Evolutionary conservation across 2,797 vertebrate species (phyloP).

Genomic region (Myripristis murdjan): DNA sequence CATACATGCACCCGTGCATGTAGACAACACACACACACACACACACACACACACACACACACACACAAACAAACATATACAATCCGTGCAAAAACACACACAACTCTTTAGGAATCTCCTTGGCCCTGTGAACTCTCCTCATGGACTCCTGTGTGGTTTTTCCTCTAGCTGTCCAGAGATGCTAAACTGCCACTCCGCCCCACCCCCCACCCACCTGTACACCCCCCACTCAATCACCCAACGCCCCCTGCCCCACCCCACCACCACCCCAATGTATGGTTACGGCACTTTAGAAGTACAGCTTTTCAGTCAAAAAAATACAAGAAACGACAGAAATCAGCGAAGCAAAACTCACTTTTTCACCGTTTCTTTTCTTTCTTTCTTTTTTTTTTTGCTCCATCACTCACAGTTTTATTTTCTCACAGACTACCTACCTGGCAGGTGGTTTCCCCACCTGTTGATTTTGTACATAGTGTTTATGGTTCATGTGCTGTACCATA

Average conservation of each 20-base stretch:
- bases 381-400: not conserved
- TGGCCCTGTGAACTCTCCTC: not conserved
- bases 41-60: no score
- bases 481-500: not conserved
- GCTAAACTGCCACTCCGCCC: not conserved
- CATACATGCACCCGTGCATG: no score
- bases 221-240: not conserved
- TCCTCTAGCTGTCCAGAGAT: not conserved
- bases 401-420: not conserved
- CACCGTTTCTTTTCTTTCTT: no score
- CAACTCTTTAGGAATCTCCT: no score
- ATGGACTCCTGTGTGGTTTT: not conserved
- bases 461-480: conserved; percentile 14
- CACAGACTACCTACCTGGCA: not conserved
- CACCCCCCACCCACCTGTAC: not conserved
- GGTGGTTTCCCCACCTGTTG: not conserved
- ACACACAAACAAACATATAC: no score
- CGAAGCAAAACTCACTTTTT: not conserved
- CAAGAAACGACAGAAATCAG: not conserved
- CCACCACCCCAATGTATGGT: conserved; percentile 58
- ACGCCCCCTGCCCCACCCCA: conserved; percentile 13
- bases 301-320: not conserved
- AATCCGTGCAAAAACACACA: conserved; percentile 1
- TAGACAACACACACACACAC: no score
- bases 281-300: conserved; percentile 61